Evolutionary conservation across 2,797 vertebrate genomes (phyloP), one percentile per base, ranked within the genome.

Genomic region (Oryzias sinensis): DNA sequence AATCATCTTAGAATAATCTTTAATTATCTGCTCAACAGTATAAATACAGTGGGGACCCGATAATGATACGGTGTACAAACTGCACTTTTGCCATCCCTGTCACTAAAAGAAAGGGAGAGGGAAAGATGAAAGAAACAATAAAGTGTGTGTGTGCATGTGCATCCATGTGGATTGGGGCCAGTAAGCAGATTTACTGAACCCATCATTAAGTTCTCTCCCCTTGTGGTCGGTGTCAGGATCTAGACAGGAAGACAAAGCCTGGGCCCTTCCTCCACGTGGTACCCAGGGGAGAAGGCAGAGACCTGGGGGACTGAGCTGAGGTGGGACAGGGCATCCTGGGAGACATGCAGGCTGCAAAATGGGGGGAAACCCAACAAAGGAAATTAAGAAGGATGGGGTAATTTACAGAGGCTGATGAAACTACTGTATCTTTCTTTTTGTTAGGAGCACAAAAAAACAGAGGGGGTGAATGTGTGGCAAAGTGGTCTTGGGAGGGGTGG

Each of bases 161-260:
- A 60, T 33, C 22, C 5, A 20, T 65, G 56, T 65, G 80, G 65
- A 57, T 72, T 53, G 47, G 47, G 76, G 76, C 57, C 72, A 74
- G 74, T 72, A 70, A 73, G 65, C 75, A 77, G 74, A 81, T 89
- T 83, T 76, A 66, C 76, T 74, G 79, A 87, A 84, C 80, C 80
- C 74, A 77, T 90, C 88, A 90, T 90, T 89, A 90, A 77, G 79
- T 84, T 77, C 58, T 78, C 84, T 80, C 68, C 83, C 82, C 79
- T 73, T 76, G 81, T 72, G 81, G 72, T 81, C 59, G 76, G 62
- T 87, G 83, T 88, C 79, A 82, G 72, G 77, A 77, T 83, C 81
- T 76, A 84, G 86, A 87, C 78, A 70, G 37, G 61, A 71, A 81
- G 72, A 86, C 83, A 89, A 89, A 85, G 84, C 79, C 64, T 0